Evolutionary conservation across 2,888 invertebrate species (phyloP).

Genomic region (Epinotia demarniana): DNA sequence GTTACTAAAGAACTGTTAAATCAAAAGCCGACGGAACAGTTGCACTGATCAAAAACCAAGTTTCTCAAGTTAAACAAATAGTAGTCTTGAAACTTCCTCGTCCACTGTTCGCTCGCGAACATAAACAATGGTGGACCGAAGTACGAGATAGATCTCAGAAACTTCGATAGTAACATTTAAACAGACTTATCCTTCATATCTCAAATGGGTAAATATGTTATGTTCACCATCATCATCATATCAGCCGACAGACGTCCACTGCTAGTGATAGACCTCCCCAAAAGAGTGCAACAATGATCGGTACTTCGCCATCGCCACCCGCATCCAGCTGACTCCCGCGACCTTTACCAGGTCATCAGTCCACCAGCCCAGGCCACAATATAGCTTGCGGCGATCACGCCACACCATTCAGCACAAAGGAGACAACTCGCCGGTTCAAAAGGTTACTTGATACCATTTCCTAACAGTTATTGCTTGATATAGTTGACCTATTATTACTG

Average conservation of each 20-base stretch:
- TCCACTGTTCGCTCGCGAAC: slow-evolving; percentile 5
- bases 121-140: slow-evolving; percentile 1
- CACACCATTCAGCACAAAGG: slow-evolving; percentile 21
- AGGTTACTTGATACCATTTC: slow-evolving; percentile 36
- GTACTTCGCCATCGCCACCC: too few relatives aligned
- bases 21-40: slow-evolving; percentile 10
- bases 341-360: too few relatives aligned
- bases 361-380: neutral
- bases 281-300: too few relatives aligned
- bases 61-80: slow-evolving; percentile 13
- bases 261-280: too few relatives aligned
- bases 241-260: too few relatives aligned
- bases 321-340: too few relatives aligned
- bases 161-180: neutral
- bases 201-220: neutral
- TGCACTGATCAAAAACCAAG: slow-evolving; percentile 11
- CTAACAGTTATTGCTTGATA: slow-evolving; percentile 5
- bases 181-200: neutral
- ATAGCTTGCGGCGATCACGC: slow-evolving; percentile 7
- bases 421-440: slow-evolving; percentile 16
- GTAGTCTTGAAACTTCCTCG: slow-evolving; percentile 4
- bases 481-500: neutral
- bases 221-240: too few relatives aligned
- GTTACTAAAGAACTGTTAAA: slow-evolving; percentile 1
- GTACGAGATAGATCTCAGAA: neutral